Evolutionary conservation across 2,797 vertebrate species (phyloP), one percentile per base, ranked within the genome.

Genomic region (Manis pentadactyla): DNA sequence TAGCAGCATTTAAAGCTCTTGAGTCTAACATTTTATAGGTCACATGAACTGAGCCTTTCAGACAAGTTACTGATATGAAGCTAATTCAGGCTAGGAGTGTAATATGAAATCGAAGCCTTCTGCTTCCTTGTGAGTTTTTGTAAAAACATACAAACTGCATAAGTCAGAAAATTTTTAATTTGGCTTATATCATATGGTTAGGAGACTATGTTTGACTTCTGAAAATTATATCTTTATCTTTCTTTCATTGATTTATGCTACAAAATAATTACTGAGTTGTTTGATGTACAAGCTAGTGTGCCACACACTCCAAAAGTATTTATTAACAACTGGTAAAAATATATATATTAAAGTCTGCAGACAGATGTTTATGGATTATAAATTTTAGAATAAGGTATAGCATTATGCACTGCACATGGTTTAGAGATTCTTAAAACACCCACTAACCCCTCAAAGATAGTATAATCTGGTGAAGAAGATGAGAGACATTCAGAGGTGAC

Each of bases 21-120:
- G 98, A 98, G 98, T 98, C 99, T 99, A 99, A 98, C 98, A 97
- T 99, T 99, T 99, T 98, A 99, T 99, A 99, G 99, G 98, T 99
- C 98, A 98, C 97, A 98, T 99, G 98, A 99, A 97, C 97, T 97
- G 98, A 98, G 96, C 95, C 98, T 99, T 98, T 99, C 98, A 98
- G 98, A 97, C 97, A 98, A 98, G 98, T 98, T 98, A 98, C 97
- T 98, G 97, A 97, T 97, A 98, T 74, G 93, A 98, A 98, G 96
- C 97, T 98, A 98, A 98, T 98, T 97, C 96, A 93, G 93, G 97
- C 90, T 97, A 95, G 95, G 68, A 96, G 82, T 94, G 86, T 97
- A 97, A 93, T 85, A 66, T 53, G 90, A 96, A 97, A 63, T 0
- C 7, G 97, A 97, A 97, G 49, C 71, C 92, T 68, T 73, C 87